Base-by-base conservation (phyloP, 2,113 vertebrate species). In the Beaufortia kweichowensis region DNA sequence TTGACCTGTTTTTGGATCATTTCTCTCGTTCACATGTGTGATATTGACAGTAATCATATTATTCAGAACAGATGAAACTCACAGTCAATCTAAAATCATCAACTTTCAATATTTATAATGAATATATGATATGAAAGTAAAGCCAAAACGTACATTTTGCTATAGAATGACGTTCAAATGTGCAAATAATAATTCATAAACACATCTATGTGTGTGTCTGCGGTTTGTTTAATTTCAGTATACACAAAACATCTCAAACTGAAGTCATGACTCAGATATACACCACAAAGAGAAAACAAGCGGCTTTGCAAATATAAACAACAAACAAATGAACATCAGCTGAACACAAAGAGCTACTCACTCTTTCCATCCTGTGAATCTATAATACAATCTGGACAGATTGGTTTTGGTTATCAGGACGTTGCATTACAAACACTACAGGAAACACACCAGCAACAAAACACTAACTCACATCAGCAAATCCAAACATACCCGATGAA, bases 401-500 rank as follows among this genome's bases (percentile, higher is more conserved):
- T 67, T 67, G 15, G 24, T n/a, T 68, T 29, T 3, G 3, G 19
- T 26, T 31, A 50, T 50, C 46, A 66, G 64, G 64, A 19, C 24
- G 19, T 48, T 8, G 41, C 65, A 50, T 68, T 50, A 19, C 43
- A 53, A 68, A 68, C 29, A 19, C 3, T 66, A 48, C 41, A 66
- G 24, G 33, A 41, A 55, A 56, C 17, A 15, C 29, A 41, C 15
- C 1, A 24, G 39, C 46, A 55, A 64, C 41, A 50, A 24, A 73
- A 46, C 33, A 31, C 15, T 17, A 75, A 75, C 29, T 19, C 56
- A 23, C 17, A 41, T 28, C 50, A 43, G 39, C 28, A 29, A 68
- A 68, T 43, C 19, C 56, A 69, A 70, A 43, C 67, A 53, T 61
- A 66, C 31, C 43, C 24, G 10, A 28, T 35, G 31, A 35, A 77